Conservation (phyloP, 2,113 vertebrate species). For the Lamprologus ornatipinnis region DNA sequence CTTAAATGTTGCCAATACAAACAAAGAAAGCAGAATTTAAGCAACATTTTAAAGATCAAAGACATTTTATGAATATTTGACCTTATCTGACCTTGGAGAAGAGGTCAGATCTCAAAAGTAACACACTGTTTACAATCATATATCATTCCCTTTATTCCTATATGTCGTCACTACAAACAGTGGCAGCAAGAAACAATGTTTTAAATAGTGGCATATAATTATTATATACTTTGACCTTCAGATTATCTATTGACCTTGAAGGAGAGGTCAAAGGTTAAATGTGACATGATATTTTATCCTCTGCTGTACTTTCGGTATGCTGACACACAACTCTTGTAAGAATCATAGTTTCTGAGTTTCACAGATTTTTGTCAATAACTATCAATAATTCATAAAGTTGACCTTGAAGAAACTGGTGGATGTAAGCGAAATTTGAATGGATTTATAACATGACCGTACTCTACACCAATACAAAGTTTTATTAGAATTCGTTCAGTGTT, state of each 20-base stretch:
- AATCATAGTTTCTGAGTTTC: not conserved
- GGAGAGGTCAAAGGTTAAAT: not conserved
- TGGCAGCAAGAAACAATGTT: not conserved
- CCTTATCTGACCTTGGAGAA: fast-evolving
- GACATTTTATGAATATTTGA: not conserved
- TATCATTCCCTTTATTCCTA: not conserved
- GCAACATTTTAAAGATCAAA: fast-evolving
- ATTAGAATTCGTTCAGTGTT: not conserved
- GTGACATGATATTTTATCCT: not conserved
- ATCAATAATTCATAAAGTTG: not conserved
- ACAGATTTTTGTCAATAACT: not conserved
- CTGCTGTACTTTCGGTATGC: not conserved
- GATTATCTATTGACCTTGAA: not conserved
- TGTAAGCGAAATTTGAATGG: fast-evolving
- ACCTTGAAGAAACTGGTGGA: not conserved
- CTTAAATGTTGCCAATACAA: not conserved
- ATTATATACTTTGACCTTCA: not conserved
- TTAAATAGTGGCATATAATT: not conserved
- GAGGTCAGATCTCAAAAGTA: not conserved
- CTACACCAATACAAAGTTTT: not conserved
- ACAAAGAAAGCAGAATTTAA: not conserved
- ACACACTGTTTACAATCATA: not conserved
- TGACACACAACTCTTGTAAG: not conserved
- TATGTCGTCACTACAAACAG: not conserved
- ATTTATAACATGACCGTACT: not conserved